Base-by-base conservation (phyloP, 2,888 invertebrate species). In the Drosophila histrio region DNA sequence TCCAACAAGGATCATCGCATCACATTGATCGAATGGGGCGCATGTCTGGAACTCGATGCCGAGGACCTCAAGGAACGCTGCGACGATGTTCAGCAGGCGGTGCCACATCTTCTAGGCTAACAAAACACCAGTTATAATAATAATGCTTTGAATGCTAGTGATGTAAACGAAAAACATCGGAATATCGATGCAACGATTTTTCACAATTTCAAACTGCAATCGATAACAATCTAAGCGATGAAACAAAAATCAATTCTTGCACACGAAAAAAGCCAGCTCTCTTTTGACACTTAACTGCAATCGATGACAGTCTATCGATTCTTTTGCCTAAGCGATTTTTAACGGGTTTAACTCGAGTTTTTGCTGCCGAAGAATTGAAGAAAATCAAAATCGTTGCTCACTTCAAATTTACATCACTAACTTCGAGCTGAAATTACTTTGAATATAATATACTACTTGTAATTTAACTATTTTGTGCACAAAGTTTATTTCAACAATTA, bases 1-100 rank as follows among this genome's bases (percentile, higher is more conserved):
- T 93, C 92, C 30, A 95, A 99, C 92, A 94, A 95, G 89, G 96
- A 99, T 92, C 97, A 98, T 92, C 95, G 95, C 91, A 96, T 99
- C 91, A 96, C 97, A 21, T 94, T 99, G 74, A 93, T 94, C 78
- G 99, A 99, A 93, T 99, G 99, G 99, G 98, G 97, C 79, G 94
- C 94, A 87, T 97, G 97, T 86, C 93, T 97, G 89, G 95, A 97
- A 90, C 93, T 98, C 60, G 95, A 96, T 77, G 95, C 96, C 95
- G 94, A 94, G 77, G 96, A 96, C 88, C 93, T 97, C 78, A 95
- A 96, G 79, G 96, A 96, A 85, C 94, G 94, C 81, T 97, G 97
- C 91, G 96, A 96, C 88, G 95, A 95, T 88, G 93, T 97, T 80
- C 93, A 94, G 26, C 94, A 93, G 70, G 93, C 88, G 22, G 83